Evolutionary conservation across 2,113 vertebrate genomes (phyloP), one percentile per base, ranked within the genome.

Genomic region (Todiramphus chloris): DNA sequence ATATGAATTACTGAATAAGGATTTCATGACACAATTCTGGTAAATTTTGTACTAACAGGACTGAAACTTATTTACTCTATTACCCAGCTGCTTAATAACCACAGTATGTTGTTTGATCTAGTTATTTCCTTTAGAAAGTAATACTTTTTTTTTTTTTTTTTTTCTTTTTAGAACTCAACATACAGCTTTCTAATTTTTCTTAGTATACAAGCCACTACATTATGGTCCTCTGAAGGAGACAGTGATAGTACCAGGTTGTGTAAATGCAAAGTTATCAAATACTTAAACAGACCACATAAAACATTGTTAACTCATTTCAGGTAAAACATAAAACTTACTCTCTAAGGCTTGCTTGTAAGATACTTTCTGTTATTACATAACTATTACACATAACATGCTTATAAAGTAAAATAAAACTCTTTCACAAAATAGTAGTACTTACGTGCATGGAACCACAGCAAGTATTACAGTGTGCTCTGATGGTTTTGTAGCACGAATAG

Each of bases 401-500:
- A 37, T 2, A 51, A 30, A 39, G 18, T 44, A 64, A 78, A 89
- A 69, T 23, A 72, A 73, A 82, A 68, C 24, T 44, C 2, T 53
- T 53, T 55, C 50, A 68, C 25, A 48, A 66, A 76, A 30, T 25
- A 64, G 8, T 79, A 51, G 68, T 44, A 98, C 99, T 98, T 98
- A 99, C 99, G 14, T 97, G 90, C 96, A 98, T 80, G 99, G 98
- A 93, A 99, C 97, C 19, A 99, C 98, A 28, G 98, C 99, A 8
- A 99, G 97, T 90, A 99, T 98, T 67, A 99, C 98, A 19, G 99
- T 98, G 91, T 99, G 98, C 97, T 99, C 98, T 2, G 99, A 98
- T 59, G 98, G 98, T 79, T 99, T 99, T 41, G 98, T 99, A 87
- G 98, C 98, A 86, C 98, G 98, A 96, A 99, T 99, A 90, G 98